phyloP scores from a whole-genome alignment of 2,797 vertebrate genomes.

The Aphelocoma californica region DNA sequence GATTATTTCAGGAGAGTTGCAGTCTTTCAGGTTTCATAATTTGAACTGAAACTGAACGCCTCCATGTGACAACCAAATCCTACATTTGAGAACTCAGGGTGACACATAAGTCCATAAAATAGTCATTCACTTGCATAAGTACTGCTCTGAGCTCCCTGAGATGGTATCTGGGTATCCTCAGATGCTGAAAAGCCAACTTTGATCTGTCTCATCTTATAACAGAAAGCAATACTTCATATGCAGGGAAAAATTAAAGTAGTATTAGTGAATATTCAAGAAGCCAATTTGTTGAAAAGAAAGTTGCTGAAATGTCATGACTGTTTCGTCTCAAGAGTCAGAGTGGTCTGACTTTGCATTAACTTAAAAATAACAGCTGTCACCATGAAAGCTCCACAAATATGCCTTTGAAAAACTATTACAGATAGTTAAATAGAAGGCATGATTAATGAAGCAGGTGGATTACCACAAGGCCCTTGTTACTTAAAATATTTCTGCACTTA shows the following conservation, averaged over 20 bases:
- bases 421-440: background rate
- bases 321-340: background rate
- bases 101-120: background rate
- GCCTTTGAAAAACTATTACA: background rate
- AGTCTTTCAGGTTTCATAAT: background rate
- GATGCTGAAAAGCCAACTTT: background rate
- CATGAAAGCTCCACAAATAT: background rate
- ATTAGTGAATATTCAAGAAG: constrained; percentile 11
- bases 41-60: background rate
- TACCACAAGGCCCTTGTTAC: background rate
- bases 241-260: background rate
- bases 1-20: background rate
- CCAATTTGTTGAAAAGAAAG: background rate
- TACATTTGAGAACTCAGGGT: background rate
- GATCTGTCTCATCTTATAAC: background rate
- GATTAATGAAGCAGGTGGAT: background rate
- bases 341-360: background rate
- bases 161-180: background rate
- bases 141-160: background rate
- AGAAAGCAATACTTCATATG: background rate
- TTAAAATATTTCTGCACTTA: background rate
- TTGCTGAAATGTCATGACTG: background rate
- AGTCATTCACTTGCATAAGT: background rate
- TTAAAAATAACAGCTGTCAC: constrained; percentile 15
- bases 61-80: background rate